Conservation (phyloP, 2,113 vertebrate genomes). For the Phylloscopus trochiloides region DNA sequence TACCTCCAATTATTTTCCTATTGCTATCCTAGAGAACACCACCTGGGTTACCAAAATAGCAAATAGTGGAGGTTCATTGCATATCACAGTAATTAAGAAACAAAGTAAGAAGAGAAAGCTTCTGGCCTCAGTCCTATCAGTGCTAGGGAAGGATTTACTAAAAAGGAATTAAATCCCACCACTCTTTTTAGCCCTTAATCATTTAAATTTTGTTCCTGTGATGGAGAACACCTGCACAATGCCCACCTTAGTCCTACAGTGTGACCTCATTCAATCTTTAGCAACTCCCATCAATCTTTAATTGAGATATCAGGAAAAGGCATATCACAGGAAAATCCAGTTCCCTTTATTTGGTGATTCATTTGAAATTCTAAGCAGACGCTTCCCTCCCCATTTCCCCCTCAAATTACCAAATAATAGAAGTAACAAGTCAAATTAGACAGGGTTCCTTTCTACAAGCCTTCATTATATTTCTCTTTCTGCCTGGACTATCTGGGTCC, state of each 20-base stretch:
- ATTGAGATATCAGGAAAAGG: not conserved
- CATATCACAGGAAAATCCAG: not conserved
- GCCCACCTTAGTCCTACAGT: not conserved
- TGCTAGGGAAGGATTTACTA: not conserved
- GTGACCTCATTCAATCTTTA: not conserved
- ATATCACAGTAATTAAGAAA: not conserved
- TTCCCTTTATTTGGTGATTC: not conserved
- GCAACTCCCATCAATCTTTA: not conserved
- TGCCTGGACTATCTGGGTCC: not conserved
- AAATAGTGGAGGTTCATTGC: not conserved
- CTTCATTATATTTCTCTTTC: not conserved
- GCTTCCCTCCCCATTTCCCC: not conserved
- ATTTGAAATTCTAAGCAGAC: not conserved
- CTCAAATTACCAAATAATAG: not conserved
- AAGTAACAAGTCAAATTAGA: not conserved
- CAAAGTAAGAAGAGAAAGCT: not conserved
- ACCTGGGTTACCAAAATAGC: not conserved
- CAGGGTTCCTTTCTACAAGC: not conserved
- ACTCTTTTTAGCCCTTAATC: not conserved
- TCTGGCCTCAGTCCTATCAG: not conserved
- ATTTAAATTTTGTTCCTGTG: not conserved
- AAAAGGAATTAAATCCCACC: not conserved
- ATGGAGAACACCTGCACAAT: not conserved
- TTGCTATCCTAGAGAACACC: not conserved
- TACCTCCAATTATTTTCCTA: not conserved